Evolutionary conservation across 2,797 vertebrate genomes (phyloP).

Genomic region (Cryptoprocta ferox): DNA sequence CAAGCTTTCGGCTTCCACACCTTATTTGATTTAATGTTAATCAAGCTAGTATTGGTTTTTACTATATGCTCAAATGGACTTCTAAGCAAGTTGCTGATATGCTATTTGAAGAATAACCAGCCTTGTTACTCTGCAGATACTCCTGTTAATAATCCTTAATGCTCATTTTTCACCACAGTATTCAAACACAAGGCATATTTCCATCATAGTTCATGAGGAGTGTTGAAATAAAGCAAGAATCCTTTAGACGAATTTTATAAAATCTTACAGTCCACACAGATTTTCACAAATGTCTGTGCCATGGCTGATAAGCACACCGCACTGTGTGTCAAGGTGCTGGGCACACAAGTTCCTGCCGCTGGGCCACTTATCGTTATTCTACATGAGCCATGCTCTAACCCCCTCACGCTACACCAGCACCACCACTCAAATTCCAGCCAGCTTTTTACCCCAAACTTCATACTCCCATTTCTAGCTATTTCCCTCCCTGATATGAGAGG

Average conservation of each 20-base stretch:
- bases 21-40: constrained; percentile 9
- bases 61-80: constrained; percentile 38
- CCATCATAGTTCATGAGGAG: neutral
- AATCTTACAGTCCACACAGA: neutral
- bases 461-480: neutral
- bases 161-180: neutral
- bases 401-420: neutral
- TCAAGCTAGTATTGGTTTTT: constrained; percentile 39
- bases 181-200: constrained; percentile 8
- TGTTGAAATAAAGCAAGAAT: constrained; percentile 28
- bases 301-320: neutral
- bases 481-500: neutral
- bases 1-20: constrained; percentile 55
- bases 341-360: neutral
- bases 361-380: neutral
- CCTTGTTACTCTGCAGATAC: neutral
- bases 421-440: neutral
- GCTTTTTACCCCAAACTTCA: neutral
- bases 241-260: constrained; percentile 1
- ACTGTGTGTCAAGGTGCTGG: neutral
- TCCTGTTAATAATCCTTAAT: neutral
- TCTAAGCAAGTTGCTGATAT: constrained; percentile 44
- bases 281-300: neutral
- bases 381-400: neutral
- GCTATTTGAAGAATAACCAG: constrained; percentile 48